Base-by-base conservation (phyloP, 2,888 invertebrate species). In the Cabera pusaria region DNA sequence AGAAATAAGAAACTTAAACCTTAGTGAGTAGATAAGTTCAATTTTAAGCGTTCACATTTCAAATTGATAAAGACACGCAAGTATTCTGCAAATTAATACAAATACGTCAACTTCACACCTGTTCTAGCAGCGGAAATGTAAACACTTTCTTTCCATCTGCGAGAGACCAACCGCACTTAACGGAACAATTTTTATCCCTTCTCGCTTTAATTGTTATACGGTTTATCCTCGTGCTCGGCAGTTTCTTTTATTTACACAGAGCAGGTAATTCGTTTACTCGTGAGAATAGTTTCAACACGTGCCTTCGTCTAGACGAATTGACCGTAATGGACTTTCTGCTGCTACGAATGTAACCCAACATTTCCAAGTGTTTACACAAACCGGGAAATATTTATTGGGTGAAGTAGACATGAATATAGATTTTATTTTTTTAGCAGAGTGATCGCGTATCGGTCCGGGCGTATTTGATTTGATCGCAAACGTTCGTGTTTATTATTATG, bases 281-380 rank as follows among this genome's bases (percentile, higher is more conserved):
- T 70, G 83, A 80, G 84, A 83, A 84, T 79, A 80, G 79, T 74
- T 82, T 80, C 76, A 80, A 75, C 82, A 78, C 83, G 82, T 82
- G 80, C 78, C 72, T 62, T 60, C 67, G 74, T 77, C 76, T 75
- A 72, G 76, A 76, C 72, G 79, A 78, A 83, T 82, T 76, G 78
- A 73, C 75, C 75, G 75, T 81, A 85, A 84, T 85, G 77, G 78
- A 80, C 78, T 82, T 83, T 78, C 68, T 71, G 72, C 67, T 71
- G 72, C 70, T 59, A 62, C 64, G 56, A 59, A 61, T 64, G 60
- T 59, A 52, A 52, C 45, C 56, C 61, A 52, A 54, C 53, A 55
- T 63, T 65, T 59, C 54, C 59, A 52, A 56, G 47, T 64, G 62
- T 68, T 65, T 69, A 59, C 52, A 56, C 59, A 56, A 55, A 55